Conservation (phyloP, 2,113 vertebrate species). For the Alaudala cheleensis region DNA sequence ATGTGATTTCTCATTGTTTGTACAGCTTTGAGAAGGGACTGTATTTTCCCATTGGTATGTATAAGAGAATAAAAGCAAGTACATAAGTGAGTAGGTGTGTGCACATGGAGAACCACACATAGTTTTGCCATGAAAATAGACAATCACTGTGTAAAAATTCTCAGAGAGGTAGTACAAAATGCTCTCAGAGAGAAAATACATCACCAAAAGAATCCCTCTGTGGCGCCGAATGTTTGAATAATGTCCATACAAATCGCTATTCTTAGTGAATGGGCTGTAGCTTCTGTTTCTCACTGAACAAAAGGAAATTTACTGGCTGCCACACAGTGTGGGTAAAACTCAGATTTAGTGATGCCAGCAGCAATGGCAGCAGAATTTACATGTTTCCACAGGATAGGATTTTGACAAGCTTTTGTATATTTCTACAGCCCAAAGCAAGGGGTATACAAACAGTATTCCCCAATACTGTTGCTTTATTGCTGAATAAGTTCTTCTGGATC, state of each 20-base stretch:
- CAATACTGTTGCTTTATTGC: not conserved
- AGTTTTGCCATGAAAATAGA: not conserved
- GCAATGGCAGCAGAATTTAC: not conserved
- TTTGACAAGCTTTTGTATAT: not conserved
- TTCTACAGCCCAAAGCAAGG: not conserved
- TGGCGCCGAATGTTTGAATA: not conserved
- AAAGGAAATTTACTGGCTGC: slow-evolving; percentile 15
- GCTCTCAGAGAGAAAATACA: not conserved
- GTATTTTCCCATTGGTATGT: not conserved
- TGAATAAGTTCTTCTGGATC: not conserved
- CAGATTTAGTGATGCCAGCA: slow-evolving; percentile 2
- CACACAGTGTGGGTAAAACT: not conserved
- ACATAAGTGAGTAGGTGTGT: not conserved
- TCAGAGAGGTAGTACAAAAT: not conserved
- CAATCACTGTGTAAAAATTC: not conserved
- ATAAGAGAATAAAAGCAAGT: not conserved
- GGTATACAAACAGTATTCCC: not conserved
- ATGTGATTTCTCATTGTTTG: not conserved
- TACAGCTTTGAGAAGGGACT: not conserved
- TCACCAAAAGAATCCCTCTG: not conserved
- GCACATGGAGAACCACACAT: not conserved
- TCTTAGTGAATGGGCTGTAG: not conserved
- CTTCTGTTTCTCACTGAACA: slow-evolving; percentile 3
- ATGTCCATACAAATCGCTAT: not conserved
- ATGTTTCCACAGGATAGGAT: not conserved